Evolutionary conservation across 2,113 vertebrate genomes (phyloP).

Genomic region (Paramisgurnus dabryanus): DNA sequence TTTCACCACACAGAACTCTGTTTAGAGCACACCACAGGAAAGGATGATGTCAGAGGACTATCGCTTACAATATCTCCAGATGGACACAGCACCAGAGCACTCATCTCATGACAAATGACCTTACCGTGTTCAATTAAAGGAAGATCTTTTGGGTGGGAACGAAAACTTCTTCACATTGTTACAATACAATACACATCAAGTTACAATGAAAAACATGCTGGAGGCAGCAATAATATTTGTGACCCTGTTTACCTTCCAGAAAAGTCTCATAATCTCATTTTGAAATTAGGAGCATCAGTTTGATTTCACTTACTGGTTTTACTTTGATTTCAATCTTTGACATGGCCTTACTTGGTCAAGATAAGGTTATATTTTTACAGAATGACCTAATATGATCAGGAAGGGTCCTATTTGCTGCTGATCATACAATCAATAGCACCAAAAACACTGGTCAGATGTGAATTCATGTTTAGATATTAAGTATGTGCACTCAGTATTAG

Average conservation of each 20-base stretch:
- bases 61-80: conserved; percentile 87
- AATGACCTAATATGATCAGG: too few species aligned
- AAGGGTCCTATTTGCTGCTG: background rate
- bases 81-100: conserved; percentile 72
- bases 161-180: conserved; percentile 53
- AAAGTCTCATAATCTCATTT: too few species aligned
- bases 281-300: too few species aligned
- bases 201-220: background rate
- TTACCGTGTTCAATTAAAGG: conserved; percentile 84
- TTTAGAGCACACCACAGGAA: conserved; percentile 84
- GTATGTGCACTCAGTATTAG: too few species aligned
- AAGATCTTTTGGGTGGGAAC: conserved; percentile 82
- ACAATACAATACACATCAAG: background rate
- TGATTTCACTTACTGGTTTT: too few species aligned
- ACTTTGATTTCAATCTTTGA: too few species aligned
- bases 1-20: conserved; percentile 72
- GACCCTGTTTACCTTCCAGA: too few species aligned
- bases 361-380: too few species aligned
- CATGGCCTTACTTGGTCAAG: too few species aligned
- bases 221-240: background rate
- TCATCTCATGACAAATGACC: conserved; percentile 83
- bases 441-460: background rate
- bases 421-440: conserved; percentile 7
- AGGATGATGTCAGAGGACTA: conserved; percentile 91
- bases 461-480: too few species aligned